Base-by-base conservation (phyloP, 2,797 vertebrate genomes). In the Pangasius larnaudii region DNA sequence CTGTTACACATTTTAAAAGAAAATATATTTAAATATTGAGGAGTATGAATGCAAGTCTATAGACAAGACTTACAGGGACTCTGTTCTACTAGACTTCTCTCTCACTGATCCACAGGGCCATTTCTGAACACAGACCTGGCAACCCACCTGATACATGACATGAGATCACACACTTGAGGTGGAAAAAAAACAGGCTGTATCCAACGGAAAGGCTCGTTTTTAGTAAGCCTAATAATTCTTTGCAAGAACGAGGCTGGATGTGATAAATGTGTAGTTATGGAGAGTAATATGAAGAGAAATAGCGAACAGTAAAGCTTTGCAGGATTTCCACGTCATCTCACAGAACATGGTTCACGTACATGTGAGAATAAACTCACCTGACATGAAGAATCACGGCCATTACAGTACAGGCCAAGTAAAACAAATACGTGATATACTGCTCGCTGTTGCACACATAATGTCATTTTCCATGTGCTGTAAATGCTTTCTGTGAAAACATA, bases 391-490 rank as follows among this genome's bases (percentile, higher is more conserved):
- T 82, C 24, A 46, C 58, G 8, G 58, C 80, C 13, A 63, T 63
- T 82, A 82, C 80, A 46, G 36, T 46, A 82, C 36, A 82, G 80
- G 39, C 58, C 58, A 63, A 82, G 80, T 19, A 81, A 81, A 61
- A 81, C 56, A 61, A 81, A 42, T 61, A 4, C 1, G 22, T 61
- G 79, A 80, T 80, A 13, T 14, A 59, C 33, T 24, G 11, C 56
- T 80, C 13, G 56, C 78, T 42, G 56, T 39, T 59, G 56, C 42
- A 61, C 36, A 27, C 36, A 81, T 27, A 27, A 42, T 81, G 78
- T 39, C 22, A 59, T 81, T 59, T 61, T 61, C 36, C 2, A n/a
- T 61, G 22, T 81, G 24, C 59, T 16, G 56, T 61, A 80, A 36
- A 82, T 30, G 58, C 77, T 80, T 82, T 82, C 24, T 46, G 24